phyloP scores from a whole-genome alignment of 2,113 vertebrate genomes.

The Onychorhynchus coronatus region DNA sequence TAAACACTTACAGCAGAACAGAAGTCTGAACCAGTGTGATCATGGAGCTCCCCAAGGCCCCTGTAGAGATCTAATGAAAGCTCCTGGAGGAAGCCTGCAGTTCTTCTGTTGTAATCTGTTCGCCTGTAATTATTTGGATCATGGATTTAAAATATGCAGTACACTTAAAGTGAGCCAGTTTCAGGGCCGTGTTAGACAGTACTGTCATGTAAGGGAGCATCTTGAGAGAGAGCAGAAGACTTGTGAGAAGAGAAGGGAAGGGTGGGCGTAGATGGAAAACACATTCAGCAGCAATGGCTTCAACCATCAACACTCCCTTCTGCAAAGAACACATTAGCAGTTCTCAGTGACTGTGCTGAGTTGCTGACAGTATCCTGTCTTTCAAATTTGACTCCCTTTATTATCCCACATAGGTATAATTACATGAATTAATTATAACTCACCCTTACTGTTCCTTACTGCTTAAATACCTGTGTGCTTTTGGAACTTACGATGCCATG shows the following conservation, averaged over 20 bases:
- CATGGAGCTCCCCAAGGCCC: accelerated
- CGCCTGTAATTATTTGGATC: not conserved
- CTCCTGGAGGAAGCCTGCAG: not conserved
- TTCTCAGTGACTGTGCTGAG: not conserved
- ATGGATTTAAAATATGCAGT: not conserved
- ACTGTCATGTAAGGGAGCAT: not conserved
- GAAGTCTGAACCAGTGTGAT: not conserved
- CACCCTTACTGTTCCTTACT: not conserved
- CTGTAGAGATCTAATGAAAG: not conserved
- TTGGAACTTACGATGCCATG: not conserved
- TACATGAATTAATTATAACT: not conserved
- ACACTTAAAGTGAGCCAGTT: not conserved
- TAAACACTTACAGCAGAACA: not conserved
- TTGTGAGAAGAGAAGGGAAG: not conserved
- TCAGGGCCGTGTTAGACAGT: not conserved
- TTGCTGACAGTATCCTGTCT: not conserved
- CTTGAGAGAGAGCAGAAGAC: not conserved
- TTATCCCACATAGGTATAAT: not conserved
- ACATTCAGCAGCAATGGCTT: not conserved
- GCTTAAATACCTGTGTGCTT: not conserved
- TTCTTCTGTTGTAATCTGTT: not conserved
- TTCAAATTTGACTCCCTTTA: not conserved
- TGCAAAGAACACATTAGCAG: not conserved
- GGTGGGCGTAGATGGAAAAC: not conserved
- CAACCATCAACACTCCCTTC: not conserved